Evolutionary conservation across 1,140 invertebrate species (phyloP).

Genomic region (Delia radicum): DNA sequence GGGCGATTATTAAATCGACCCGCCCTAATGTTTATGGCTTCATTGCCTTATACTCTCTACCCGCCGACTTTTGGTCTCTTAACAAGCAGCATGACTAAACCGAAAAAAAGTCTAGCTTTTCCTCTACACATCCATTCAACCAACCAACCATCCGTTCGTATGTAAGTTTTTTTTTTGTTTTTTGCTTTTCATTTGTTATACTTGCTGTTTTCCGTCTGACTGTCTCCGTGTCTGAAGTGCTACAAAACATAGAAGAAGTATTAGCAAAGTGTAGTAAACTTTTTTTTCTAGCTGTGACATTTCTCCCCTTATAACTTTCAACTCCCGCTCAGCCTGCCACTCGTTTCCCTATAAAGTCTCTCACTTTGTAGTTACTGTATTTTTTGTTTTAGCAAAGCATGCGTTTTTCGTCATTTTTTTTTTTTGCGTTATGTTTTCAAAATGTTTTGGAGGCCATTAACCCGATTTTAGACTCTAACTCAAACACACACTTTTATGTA

Average conservation of each 20-base stretch:
- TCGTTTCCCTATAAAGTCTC: not conserved
- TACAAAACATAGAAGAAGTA: not conserved
- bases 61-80: not conserved
- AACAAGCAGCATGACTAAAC: not conserved
- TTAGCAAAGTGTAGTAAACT: not conserved
- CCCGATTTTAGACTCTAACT: conserved; percentile 27
- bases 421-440: conserved; percentile 21
- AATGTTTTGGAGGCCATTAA: conserved; percentile 33
- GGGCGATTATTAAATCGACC: too few species aligned
- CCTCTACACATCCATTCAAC: not conserved
- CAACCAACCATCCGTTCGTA: too few species aligned
- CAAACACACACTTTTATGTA: not conserved
- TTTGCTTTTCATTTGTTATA: not conserved
- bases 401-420: conserved; percentile 27
- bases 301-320: not conserved
- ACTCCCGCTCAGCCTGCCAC: not conserved
- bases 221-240: not conserved
- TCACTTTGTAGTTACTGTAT: not conserved
- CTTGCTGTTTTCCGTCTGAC: not conserved
- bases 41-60: conserved; percentile 17
- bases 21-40: too few species aligned
- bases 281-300: not conserved
- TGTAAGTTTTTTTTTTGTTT: not conserved
- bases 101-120: conserved; percentile 2
- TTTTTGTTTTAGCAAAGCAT: not conserved